Evolutionary conservation across 1,140 invertebrate species (phyloP), one percentile per base, ranked within the genome.

Genomic region (Sycophila sp.): DNA sequence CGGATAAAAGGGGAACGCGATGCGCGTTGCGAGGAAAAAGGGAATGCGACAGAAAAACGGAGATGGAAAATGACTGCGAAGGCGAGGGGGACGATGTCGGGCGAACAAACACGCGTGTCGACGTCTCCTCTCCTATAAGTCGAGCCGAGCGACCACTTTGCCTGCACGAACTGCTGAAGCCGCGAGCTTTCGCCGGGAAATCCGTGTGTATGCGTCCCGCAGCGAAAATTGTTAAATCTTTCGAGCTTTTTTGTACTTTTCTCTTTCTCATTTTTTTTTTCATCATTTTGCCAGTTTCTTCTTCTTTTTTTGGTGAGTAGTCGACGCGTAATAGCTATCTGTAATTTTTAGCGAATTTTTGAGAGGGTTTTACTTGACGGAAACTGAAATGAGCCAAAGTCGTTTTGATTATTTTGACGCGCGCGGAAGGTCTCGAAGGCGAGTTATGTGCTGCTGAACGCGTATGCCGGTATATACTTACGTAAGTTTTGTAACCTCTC

Each of bases 131-230:
- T n/a, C n/a, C n/a, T n/a, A n/a, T n/a, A n/a, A n/a, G n/a, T n/a
- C n/a, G 3, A 53, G 49, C n/a, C 30, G 49, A 53, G 24, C 36
- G 49, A 55, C 63, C 63, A 66, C 63, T 66, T 66, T 53, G 24
- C 49, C 15, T n/a, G 19, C 24, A 22, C 45, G 24, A 17, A 22
- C n/a, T 4, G 6, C 4, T 10, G 40, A 42, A 42, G 6, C 17
- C 26, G 2, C 53, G 2, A 32, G 28, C n/a, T n/a, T 36, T 19
- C 53, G n/a, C 11, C 19, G 32, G 3, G 15, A 34, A 38, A 19
- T 51, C 5, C n/a, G 53, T 10, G 19, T 32, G 26, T 51, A 28
- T 26, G 24, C 17, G 22, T 58, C 19, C n/a, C 58, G 36, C 45
- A 42, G 24, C 24, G 58, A 42, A n/a, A 42, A 60, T 45, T 60